A percentile compares a stretch with the other conserved stretches of the same genome.
phyloP scores from a whole-genome alignment of 2,113 vertebrate species.

The Trochalopteron elliotii region DNA sequence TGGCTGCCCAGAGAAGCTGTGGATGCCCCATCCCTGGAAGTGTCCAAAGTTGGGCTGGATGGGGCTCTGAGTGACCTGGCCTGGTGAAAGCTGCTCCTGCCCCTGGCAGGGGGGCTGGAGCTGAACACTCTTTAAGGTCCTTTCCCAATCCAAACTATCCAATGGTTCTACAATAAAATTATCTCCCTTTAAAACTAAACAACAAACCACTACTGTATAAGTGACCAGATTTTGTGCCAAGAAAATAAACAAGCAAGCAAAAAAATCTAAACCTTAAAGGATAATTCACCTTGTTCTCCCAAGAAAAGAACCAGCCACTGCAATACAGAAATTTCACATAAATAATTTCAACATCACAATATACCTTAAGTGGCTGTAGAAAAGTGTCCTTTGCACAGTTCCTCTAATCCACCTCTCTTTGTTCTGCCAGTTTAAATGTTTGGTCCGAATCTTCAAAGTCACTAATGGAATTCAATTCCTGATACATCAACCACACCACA shows the following conservation, averaged over 20 bases:
- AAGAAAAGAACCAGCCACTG: neutral
- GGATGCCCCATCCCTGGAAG: neutral
- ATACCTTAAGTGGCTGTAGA: neutral
- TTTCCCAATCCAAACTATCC: neutral
- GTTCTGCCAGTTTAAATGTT: neutral
- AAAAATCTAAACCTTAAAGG: neutral
- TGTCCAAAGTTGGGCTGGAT: rapidly evolving
- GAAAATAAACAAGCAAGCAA: neutral
- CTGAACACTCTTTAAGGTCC: neutral
- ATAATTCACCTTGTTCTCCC: neutral
- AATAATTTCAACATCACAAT: neutral
- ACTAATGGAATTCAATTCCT: neutral
- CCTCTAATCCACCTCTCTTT: neutral
- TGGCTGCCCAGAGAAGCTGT: neutral
- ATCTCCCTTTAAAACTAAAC: neutral
- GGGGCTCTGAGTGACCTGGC: neutral
- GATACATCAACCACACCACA: neutral
- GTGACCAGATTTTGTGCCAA: neutral
- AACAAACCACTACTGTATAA: neutral
- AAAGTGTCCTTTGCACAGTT: neutral
- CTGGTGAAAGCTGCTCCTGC: neutral
- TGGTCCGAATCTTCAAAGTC: neutral
- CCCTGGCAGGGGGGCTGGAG: neutral
- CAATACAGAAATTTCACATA: neutral
- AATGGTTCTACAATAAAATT: neutral